Base-by-base conservation (phyloP, 2,888 invertebrate species). In the Drosophila neutralis region DNA sequence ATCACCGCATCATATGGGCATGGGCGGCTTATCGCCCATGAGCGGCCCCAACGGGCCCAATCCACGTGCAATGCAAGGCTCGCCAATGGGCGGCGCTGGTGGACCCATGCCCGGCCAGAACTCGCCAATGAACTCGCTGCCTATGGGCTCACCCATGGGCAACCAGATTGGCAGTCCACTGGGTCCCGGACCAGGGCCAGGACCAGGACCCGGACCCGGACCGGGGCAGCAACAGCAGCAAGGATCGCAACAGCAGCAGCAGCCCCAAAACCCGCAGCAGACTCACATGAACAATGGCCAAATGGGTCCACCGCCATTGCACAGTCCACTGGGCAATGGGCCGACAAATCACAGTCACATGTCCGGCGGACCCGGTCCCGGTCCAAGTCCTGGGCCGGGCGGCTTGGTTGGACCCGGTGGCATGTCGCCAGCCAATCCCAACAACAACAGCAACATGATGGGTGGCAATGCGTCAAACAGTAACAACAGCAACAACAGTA, bases 241-340 rank as follows among this genome's bases (percentile, higher is more conserved):
- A 68, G 73, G 70, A 68, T 5, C 45, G 33, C 79, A 76, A 57
- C 82, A 85, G 29, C 80, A 80, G 21, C 78, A 79, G 35, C 89
- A 83, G 40, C 84, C 83, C 72, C 87, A 83, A 69, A 90, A 90
- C 82, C 89, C 87, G 80, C 91, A 90, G 76, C 90, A 90, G 78
- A 89, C 87, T 80, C 94, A 93, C 71, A 95, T 96, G 94, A 95
- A 95, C 90, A 96, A 95, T 84, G 95, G 96, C 88, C 96, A 95
- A 63, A 96, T 95, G 96, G 96, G 95, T 61, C 96, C 96, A 61
- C 96, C 96, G 63, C 96, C 95, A 13, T 95, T 97, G 95, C 96
- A 96, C 84, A 96, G 95, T 93, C 96, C 95, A 53, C 92, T 95
- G 71, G 95, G 95, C 18, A 95, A 95, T 80, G 95, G 95, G 62